These are phyloP conservation scores for Forbesichthys papilliferus DNA, from an alignment of 2,113 vertebrate genomes.

Conservation along the genomic window DNA sequence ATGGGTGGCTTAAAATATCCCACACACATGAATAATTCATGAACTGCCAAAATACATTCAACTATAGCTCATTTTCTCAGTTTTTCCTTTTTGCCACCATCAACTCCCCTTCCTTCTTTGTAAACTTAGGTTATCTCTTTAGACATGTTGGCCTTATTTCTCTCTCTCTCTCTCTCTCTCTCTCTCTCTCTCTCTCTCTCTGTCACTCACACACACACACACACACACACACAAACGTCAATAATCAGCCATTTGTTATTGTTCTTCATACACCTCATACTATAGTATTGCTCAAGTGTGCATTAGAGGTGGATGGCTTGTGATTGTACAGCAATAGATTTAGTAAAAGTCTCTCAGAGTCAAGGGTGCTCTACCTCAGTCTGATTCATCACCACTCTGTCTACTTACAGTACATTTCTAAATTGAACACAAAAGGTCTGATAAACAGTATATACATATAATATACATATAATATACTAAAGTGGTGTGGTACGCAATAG, in stretches of 20 bases:
- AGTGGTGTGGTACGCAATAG: no score
- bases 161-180: neutral
- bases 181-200: neutral
- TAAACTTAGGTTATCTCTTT: neutral
- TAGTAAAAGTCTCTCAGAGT: conserved; percentile 19
- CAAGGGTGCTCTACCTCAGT: neutral
- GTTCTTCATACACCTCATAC: conserved; percentile 13
- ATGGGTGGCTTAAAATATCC: conserved; percentile 68
- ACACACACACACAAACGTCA: neutral
- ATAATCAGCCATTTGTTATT: conserved; percentile 11
- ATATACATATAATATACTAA: no score
- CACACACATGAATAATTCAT: conserved; percentile 64
- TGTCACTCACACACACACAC: neutral
- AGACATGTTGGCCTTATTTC: neutral
- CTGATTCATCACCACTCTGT: neutral
- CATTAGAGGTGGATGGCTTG: conserved; percentile 17
- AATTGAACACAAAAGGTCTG: no score
- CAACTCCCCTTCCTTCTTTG: neutral
- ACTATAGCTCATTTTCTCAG: conserved; percentile 6
- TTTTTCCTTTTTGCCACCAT: neutral
- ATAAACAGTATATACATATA: no score
- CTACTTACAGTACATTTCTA: no score
- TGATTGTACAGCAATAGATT: conserved; percentile 41
- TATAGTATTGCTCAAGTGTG: conserved; percentile 27
- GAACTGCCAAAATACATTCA: conserved; percentile 29